These are phyloP conservation scores for Rhagonycha fulva DNA, from an alignment of 2,888 invertebrate species.

Conservation along the genomic window DNA sequence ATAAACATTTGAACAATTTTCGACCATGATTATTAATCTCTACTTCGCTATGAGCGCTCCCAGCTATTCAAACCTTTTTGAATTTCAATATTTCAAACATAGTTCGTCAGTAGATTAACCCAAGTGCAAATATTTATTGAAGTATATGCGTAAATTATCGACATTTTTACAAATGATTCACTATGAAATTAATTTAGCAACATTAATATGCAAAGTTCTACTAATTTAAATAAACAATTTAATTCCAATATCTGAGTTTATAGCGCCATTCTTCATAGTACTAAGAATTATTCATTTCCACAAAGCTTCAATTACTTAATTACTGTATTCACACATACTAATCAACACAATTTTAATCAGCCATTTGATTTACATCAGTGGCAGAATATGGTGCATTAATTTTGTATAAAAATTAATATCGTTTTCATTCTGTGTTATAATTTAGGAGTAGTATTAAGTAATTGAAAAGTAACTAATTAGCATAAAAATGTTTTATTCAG, in stretches of 20 bases:
- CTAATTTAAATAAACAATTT: background rate
- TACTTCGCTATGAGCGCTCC: no score
- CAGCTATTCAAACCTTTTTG: no score
- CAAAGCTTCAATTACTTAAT: conserved; percentile 13
- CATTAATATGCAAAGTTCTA: background rate
- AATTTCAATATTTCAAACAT: background rate
- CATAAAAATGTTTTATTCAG: conserved; percentile 17
- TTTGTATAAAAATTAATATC: background rate
- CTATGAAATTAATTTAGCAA: background rate
- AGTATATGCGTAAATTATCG: background rate
- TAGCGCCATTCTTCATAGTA: background rate
- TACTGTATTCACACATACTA: conserved; percentile 3
- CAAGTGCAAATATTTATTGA: background rate
- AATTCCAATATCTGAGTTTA: background rate
- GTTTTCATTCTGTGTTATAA: background rate
- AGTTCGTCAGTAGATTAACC: background rate
- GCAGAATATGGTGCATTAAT: background rate
- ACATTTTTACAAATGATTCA: background rate
- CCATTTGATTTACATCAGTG: background rate
- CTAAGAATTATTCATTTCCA: background rate
- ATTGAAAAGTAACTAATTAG: conserved; percentile 13
- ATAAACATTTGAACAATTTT: no score
- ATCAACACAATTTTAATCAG: background rate
- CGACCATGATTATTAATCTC: no score
- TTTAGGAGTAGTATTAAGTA: conserved; percentile 5